Base-by-base conservation (phyloP, 2,113 vertebrate species). In the Corydoras sp. region DNA sequence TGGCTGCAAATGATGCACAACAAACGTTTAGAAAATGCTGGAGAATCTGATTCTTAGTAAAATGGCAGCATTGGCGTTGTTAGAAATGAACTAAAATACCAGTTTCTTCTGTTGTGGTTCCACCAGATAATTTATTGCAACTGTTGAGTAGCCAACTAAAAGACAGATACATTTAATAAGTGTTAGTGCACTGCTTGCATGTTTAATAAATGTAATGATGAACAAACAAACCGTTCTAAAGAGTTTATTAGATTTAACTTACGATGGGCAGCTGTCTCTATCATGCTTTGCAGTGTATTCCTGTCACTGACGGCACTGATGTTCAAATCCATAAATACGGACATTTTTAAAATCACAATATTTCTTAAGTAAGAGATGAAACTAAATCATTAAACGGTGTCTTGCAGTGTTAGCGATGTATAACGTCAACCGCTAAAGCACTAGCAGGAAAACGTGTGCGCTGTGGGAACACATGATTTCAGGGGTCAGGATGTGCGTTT, bases 231-330 rank as follows among this genome's bases (percentile, higher is more conserved):
- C 2, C 18, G 18, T 24, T 24, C 11, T 51, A 1, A 11, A 3
- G 29, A n/a, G 32, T 62, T 7, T 31, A 5, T 13, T 15, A 53
- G 63, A 29, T 58, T 11, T 18, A 56, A 91, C 85, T 89, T 82
- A 90, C 89, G 87, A 32, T 91, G 87, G 65, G 89, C 88, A 1
- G 89, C 88, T 0, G 82, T 88, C 59, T 89, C 83, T 2, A 91
- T 63, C 1, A 89, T 10, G 7, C 66, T 73, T 70, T 65, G 74
- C 32, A 88, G 65, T 1, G 9, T 62, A 55, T 59, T 81, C 13
- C 65, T 82, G 7, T 90, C 84, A 4, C 62, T n/a, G 1, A 73
- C 76, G 54, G 58, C 76, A 54, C 8, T 72, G 64, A 91, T 24
- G 68, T 88, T 91, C 14, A 91, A 61, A 60, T 91, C 89, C 83